A percentile compares a stretch with the other conserved stretches of the same genome.
Conservation (phyloP, 2,797 vertebrate species). For the Lepidocolaptes lacrymiger region DNA sequence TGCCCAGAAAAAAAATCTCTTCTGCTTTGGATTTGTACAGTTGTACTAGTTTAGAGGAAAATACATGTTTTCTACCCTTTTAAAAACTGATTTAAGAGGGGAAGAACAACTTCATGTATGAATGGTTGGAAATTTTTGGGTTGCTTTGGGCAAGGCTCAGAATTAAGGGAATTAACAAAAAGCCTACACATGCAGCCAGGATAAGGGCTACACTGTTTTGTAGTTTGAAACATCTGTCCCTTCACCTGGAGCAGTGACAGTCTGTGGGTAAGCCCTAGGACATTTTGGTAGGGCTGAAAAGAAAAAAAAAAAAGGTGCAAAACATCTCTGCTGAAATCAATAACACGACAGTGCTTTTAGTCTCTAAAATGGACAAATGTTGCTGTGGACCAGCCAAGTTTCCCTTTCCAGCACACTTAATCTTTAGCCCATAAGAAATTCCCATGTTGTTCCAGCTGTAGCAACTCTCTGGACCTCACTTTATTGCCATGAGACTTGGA, state of each 20-base stretch:
- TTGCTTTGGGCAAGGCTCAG: neutral
- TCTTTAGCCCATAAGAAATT: neutral
- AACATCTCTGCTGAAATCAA: neutral
- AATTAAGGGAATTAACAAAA: neutral
- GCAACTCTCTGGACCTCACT: neutral
- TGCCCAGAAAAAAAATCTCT: neutral
- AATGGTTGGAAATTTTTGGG: neutral
- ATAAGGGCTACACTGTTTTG: neutral
- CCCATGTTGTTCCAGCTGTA: slow-evolving; percentile 2
- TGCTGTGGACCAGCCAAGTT: slow-evolving; percentile 6
- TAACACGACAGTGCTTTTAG: neutral
- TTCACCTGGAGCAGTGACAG: neutral
- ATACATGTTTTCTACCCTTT: neutral
- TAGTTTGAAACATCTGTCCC: neutral
- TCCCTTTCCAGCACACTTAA: neutral
- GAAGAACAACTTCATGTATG: neutral
- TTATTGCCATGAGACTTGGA: neutral
- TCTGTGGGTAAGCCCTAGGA: neutral
- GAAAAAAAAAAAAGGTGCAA: neutral
- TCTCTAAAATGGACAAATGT: neutral
- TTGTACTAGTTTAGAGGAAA: neutral
- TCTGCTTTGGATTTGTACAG: neutral
- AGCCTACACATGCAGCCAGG: neutral
- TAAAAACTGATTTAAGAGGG: neutral
- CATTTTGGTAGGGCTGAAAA: neutral